Conservation (phyloP, 2,113 vertebrate genomes). For the Pelobates fuscus region DNA sequence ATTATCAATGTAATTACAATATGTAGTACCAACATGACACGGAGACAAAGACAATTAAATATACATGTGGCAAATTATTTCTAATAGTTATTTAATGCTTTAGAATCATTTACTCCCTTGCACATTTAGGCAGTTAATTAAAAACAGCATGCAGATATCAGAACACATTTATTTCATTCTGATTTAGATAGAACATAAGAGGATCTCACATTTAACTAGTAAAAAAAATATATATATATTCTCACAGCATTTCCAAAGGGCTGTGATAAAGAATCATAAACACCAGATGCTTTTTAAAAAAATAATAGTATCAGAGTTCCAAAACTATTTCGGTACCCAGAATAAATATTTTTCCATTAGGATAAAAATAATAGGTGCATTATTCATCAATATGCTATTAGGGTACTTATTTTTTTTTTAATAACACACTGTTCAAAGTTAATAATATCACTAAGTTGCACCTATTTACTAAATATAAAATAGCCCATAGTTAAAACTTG, state of each 20-base stretch:
- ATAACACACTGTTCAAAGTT: no score
- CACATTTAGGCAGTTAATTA: neutral
- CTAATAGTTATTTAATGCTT: neutral
- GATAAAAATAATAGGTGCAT: neutral
- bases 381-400: neutral
- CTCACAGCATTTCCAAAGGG: neutral
- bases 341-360: neutral
- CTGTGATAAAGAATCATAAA: neutral
- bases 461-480: no score
- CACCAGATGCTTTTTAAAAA: neutral
- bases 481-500: no score
- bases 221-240: neutral
- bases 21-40: neutral
- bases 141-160: conserved; percentile 1
- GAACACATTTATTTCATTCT: neutral
- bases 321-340: neutral
- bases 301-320: neutral
- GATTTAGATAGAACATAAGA: neutral
- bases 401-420: no score
- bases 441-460: no score
- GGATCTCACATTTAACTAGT: neutral
- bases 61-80: conserved; percentile 1
- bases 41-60: conserved; percentile 1
- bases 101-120: neutral
- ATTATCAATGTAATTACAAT: neutral